Evolutionary conservation across 2,113 vertebrate genomes (phyloP).

Genomic region (Neodontobutis hainanensis): DNA sequence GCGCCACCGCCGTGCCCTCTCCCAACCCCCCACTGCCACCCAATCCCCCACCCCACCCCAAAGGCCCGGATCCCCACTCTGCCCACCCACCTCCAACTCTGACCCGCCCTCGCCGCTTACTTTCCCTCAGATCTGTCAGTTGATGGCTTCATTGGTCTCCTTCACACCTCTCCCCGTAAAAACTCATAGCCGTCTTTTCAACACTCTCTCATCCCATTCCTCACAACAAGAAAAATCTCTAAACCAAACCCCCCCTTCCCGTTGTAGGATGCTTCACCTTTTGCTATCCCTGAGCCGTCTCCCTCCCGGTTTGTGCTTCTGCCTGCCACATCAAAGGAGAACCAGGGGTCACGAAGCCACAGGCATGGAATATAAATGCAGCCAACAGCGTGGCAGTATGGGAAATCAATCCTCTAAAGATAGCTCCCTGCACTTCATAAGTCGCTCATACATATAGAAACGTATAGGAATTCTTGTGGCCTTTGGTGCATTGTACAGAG

Average conservation of each 20-base stretch:
- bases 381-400: constrained; percentile 85
- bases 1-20: constrained; percentile 81
- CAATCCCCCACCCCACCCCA: constrained; percentile 32
- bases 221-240: constrained; percentile 52
- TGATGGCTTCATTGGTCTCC: constrained; percentile 89
- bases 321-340: constrained; percentile 97
- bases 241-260: constrained; percentile 61
- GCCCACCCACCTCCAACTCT: constrained; percentile 66
- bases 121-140: constrained; percentile 89
- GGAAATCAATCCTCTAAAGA: constrained; percentile 84
- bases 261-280: constrained; percentile 79
- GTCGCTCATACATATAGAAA: constrained; percentile 71
- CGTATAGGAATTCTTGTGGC: constrained; percentile 55
- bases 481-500: constrained; percentile 44
- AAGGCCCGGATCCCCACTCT: background rate
- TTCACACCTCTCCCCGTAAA: constrained; percentile 57
- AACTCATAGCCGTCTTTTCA: constrained; percentile 62
- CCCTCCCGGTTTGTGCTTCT: constrained; percentile 80
- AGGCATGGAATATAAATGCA: constrained; percentile 91
- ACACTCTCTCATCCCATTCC: constrained; percentile 57
- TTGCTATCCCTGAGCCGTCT: constrained; percentile 83
- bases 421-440: constrained; percentile 78
- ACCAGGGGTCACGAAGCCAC: constrained; percentile 94
- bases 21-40: constrained; percentile 68
- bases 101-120: constrained; percentile 60